These are phyloP conservation scores for Gymnopithys bicolor DNA, from an alignment of 2,797 vertebrate genomes.

Conservation along the genomic window DNA sequence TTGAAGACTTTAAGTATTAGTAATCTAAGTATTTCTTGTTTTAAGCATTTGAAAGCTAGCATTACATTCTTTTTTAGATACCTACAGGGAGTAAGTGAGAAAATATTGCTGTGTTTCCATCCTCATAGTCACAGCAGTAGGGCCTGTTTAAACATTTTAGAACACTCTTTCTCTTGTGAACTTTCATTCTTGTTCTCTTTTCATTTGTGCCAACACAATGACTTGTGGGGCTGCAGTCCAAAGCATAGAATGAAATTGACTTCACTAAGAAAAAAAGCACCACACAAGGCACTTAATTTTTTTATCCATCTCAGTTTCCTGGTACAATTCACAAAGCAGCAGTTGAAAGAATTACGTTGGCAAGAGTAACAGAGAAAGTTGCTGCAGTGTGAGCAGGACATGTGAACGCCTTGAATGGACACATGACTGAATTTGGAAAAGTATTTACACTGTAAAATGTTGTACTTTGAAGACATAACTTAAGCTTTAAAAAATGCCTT, in stretches of 20 bases:
- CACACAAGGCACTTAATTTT: not conserved
- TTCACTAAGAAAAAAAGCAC: not conserved
- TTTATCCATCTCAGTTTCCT: not conserved
- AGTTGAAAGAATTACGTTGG: not conserved
- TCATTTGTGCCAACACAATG: not conserved
- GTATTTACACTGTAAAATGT: not conserved
- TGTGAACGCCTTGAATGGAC: not conserved
- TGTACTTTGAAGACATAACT: not conserved
- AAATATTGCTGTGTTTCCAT: not conserved
- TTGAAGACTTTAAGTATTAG: not conserved
- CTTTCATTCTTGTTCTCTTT: not conserved
- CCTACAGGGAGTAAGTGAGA: not conserved
- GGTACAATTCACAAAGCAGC: not conserved
- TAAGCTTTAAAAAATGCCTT: not conserved
- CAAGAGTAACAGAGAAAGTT: not conserved
- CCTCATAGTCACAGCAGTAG: not conserved
- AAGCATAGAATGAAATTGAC: not conserved
- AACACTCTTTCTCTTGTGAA: not conserved
- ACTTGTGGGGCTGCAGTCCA: not conserved
- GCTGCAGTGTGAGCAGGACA: not conserved
- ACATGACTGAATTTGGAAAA: not conserved
- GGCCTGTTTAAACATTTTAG: not conserved
- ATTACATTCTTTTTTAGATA: not conserved
- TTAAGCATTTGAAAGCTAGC: not conserved
- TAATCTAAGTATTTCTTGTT: not conserved